Conservation (phyloP, 2,113 vertebrate species). For the Labrus mixtus region DNA sequence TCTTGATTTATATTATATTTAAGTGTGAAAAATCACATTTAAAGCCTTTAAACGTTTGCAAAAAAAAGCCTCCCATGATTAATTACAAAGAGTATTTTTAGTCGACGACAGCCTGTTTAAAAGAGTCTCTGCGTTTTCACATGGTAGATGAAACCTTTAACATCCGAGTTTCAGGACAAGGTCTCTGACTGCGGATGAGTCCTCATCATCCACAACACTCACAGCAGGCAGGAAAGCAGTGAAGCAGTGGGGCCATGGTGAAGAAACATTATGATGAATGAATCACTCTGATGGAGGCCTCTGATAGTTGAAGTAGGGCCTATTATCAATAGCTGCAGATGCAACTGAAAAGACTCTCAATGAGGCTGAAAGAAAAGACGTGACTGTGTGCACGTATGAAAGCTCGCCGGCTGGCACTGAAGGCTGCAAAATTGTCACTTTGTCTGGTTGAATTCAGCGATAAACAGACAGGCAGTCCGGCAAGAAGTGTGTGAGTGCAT, state of each 20-base stretch:
- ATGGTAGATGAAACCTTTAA: background rate
- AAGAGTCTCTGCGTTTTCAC: too few species aligned
- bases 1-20: too few species aligned
- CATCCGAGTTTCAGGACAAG: background rate
- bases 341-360: constrained; percentile 30
- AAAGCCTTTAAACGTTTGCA: too few species aligned
- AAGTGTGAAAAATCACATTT: too few species aligned
- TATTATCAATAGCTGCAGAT: constrained; percentile 36
- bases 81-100: too few species aligned
- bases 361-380: background rate
- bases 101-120: too few species aligned
- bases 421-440: background rate
- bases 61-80: too few species aligned
- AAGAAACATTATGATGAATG: constrained; percentile 23
- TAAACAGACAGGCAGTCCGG: background rate
- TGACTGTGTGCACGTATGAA: background rate
- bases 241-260: background rate
- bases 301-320: constrained; percentile 35
- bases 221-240: background rate
- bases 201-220: background rate
- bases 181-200: background rate
- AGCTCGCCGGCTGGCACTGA: background rate
- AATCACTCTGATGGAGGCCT: constrained; percentile 3
- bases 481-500: constrained; percentile 34
- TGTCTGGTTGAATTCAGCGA: background rate